Evolutionary conservation across 2,888 invertebrate species (phyloP), one percentile per base, ranked within the genome.

Genomic region (Eristalis pertinax): DNA sequence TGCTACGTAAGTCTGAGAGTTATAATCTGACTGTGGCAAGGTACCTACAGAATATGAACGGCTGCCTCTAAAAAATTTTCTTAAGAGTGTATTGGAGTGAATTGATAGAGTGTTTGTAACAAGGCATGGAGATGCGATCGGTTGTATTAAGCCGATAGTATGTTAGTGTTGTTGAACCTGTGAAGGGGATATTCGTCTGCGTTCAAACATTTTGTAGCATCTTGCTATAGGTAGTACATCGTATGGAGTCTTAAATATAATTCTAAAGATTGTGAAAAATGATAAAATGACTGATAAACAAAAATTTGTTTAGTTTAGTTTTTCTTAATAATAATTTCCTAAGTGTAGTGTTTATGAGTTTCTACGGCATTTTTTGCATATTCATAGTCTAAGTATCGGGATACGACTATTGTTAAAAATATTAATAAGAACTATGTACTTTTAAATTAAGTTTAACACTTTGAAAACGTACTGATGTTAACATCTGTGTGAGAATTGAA

Each of bases 161-260:
- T 84, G 84, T 87, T 87, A 87, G 87, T 87, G 79, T 79, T 83
- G 86, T 79, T 72, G 68, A 79, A 80, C 79, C 79, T 83, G 76
- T 84, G 83, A 87, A 84, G 79, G 79, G 79, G 76, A 76, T 87
- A 79, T 87, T 79, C 79, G 70, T 67, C 67, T 85, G 82, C 77
- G 74, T 78, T 82, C 65, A 62, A 78, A 75, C 58, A 84, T 84
- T 79, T 83, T 72, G 70, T 72, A 64, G 72, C 63, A 72, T 87
- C 67, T 67, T 64, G 58, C 83, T 76, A 65, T 60, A 50, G 56
- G 83, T 69, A 56, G 70, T 43, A 24, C 65, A 63, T 79, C 74
- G 35, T 68, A 60, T 68, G 60, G 56, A 50, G 69, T 56, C 24
- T 64, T 64, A 60, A 62, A 69, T 73, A 58, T 68, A 38, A 65